These are phyloP conservation scores for Calliphora vomitoria DNA, from an alignment of 2,888 invertebrate genomes.

Conservation along the genomic window DNA sequence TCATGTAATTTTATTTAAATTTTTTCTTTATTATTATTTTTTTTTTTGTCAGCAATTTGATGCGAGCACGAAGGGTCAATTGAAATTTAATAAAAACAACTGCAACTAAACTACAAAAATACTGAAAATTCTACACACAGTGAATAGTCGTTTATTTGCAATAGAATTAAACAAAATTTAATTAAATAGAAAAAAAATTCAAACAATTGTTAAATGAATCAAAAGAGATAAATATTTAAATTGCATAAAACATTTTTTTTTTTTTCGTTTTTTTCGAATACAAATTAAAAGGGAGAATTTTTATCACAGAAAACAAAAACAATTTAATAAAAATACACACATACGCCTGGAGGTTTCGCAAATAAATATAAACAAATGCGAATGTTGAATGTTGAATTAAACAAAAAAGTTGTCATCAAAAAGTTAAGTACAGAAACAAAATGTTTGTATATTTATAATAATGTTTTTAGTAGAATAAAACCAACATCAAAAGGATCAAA, in stretches of 20 bases:
- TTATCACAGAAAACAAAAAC: background rate
- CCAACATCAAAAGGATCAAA: too few relatives aligned
- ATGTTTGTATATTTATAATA: too few relatives aligned
- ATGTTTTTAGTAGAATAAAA: too few relatives aligned
- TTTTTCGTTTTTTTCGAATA: background rate
- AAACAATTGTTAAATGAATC: conserved; percentile 27
- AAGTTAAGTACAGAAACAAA: too few relatives aligned
- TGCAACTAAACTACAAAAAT: background rate
- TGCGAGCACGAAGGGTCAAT: conserved; percentile 43
- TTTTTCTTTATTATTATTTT: background rate
- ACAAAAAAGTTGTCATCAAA: too few relatives aligned
- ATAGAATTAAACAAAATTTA: conserved; percentile 17
- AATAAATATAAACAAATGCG: too few relatives aligned
- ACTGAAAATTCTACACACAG: conserved; percentile 6
- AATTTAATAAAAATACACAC: background rate
- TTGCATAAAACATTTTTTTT: background rate
- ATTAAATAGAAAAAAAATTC: conserved; percentile 28
- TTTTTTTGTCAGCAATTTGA: conserved; percentile 44
- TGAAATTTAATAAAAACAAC: conserved; percentile 40
- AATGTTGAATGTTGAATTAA: too few relatives aligned
- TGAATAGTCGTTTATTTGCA: background rate
- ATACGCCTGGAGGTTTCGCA: background rate
- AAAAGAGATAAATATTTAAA: conserved; percentile 5
- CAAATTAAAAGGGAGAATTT: background rate
- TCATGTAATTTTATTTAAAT: conserved; percentile 15